These are phyloP conservation scores for Monochamus saltuarius DNA, from an alignment of 1,140 invertebrate genomes.

Conservation along the genomic window DNA sequence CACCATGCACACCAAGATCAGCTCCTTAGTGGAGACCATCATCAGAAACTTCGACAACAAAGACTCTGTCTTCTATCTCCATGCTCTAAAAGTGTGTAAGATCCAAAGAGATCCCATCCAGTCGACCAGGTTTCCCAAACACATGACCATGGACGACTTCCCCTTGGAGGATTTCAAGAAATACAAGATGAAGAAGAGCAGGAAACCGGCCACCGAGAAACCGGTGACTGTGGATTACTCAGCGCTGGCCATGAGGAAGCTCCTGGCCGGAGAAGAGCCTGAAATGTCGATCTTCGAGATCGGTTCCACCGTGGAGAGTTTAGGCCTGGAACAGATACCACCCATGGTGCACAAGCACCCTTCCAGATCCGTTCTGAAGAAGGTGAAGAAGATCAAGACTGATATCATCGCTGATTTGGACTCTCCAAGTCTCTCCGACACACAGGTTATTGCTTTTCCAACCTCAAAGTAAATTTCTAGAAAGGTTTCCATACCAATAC, in stretches of 20 bases:
- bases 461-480: neutral
- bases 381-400: conserved; percentile 28
- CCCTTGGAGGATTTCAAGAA: conserved; percentile 40
- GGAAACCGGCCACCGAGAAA: conserved; percentile 41
- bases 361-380: conserved; percentile 27
- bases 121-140: conserved; percentile 41
- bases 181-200: conserved; percentile 40
- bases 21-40: conserved; percentile 52
- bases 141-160: conserved; percentile 45
- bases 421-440: conserved; percentile 47
- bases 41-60: conserved; percentile 55
- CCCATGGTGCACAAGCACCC: conserved; percentile 48
- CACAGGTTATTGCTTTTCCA: conserved; percentile 23
- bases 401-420: conserved; percentile 46
- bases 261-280: conserved; percentile 32
- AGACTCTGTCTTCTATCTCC: conserved; percentile 55
- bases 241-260: conserved; percentile 38
- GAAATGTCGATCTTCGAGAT: conserved; percentile 52
- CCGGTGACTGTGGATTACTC: conserved; percentile 42
- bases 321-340: conserved; percentile 54
- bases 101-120: conserved; percentile 55
- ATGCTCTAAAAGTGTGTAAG: conserved; percentile 57
- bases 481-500: too few species aligned
- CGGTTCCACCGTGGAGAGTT: conserved; percentile 53
- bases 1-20: conserved; percentile 55